Evolutionary conservation across 1,140 invertebrate genomes (phyloP), one percentile per base, ranked within the genome.

Genomic region (Heliconius eleuchia): DNA sequence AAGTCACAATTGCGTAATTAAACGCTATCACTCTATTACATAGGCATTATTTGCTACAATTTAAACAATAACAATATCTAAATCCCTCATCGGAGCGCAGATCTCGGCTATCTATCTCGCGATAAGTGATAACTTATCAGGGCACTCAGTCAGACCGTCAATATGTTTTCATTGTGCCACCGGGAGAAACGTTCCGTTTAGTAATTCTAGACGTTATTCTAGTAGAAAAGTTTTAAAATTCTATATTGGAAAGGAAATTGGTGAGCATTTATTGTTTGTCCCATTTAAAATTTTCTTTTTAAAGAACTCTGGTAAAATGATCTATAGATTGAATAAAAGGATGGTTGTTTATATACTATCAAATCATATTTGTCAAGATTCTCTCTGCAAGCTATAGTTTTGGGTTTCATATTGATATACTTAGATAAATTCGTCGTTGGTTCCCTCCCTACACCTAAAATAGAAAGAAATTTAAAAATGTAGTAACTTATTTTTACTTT

Each of bases 1-100:
- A 30, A 30, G 9, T 23, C 19, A 23, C 8, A 57, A 57, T 57
- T 57, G n/a, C n/a, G 55, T 8, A 57, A n/a, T 23, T 57, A 23
- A 23, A 57, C 55, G 19, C 55, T n/a, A 2, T 66, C 27, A 16
- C 19, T n/a, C 19, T 30, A 18, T 66, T 30, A 30, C 27, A 27
- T 30, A 30, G 23, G 3, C 9, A 16, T 66, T 66, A 66, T 66
- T 66, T 27, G 27, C 60, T 16, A 27, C 23, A 66, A 16, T 66
- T 66, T 66, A 13, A 13, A 66, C 60, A 30, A 66, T 66, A 66
- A 66, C 60, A 66, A 66, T 66, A 27, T 66, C 60, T 66, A 30
- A 66, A 66, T 66, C 60, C 13, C 60, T 30, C 60, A 66, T 30
- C 9, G 27, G n/a, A 30, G 60, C 13, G 60, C 23, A 66, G 60